Base-by-base conservation (phyloP, 1,140 invertebrate genomes). In the Eurosta solidaginis region DNA sequence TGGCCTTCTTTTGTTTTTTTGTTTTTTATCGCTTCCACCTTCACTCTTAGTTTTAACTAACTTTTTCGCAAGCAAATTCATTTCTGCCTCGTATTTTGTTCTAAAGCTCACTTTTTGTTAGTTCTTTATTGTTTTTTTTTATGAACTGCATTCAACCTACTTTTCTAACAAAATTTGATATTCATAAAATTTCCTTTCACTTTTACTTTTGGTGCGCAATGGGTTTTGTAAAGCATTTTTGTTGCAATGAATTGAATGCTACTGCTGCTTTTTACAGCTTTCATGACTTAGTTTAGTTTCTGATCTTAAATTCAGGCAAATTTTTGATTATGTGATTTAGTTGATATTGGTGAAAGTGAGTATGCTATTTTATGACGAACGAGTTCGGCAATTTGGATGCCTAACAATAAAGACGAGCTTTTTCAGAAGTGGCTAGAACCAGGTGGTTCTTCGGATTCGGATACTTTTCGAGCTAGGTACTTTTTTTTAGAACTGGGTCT, bases 251-350 rank as follows among this genome's bases (percentile, higher is more conserved):
- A 59, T 59, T 59, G 54, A 59, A n/a, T 29, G 54, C 54, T 10
- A 17, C 29, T 14, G 54, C 54, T 17, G 14, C 14, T 17, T 59
- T 59, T 17, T 14, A 29, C 54, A 47, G 14, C 14, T 17, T 59
- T 59, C 40, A 40, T 68, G 36, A 20, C 33, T 9, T 40, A 36
- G 33, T 68, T 20, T 29, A 9, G 59, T n/a, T 68, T 40, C 59
- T 68, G 59, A 68, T 68, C 59, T 68, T 68, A 68, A 68, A 68
- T 68, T 68, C 59, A 68, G 36, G 59, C 59, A 68, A 68, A 68
- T n/a, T 68, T 29, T 20, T 68, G 59, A 68, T 68, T 40, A 68
- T 68, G 59, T 68, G 59, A 68, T 20, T 68, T 40, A 10, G 33
- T 40, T 14, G n/a, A 22, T 17, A 0, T 52, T n/a, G n/a, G n/a